Evolutionary conservation across 2,888 invertebrate species (phyloP).

Genomic region (Cenopis cana): DNA sequence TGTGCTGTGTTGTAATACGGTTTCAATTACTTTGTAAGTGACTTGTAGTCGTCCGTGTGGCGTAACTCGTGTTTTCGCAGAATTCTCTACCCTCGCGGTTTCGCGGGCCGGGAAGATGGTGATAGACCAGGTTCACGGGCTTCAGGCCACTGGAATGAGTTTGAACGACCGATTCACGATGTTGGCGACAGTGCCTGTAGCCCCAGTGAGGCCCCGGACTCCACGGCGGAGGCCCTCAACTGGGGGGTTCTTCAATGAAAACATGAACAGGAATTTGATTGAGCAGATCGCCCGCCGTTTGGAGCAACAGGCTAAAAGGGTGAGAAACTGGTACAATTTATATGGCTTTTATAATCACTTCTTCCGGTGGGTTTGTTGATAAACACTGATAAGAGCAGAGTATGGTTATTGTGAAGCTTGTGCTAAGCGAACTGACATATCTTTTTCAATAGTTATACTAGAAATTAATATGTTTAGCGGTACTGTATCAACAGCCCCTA

Average conservation of each 20-base stretch:
- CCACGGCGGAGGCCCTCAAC: conserved; percentile 46
- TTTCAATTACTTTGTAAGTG: conserved; percentile 6
- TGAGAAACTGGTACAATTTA: conserved; percentile 47
- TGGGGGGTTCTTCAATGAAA: conserved; percentile 52
- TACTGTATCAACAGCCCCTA: too few species aligned
- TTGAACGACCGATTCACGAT: conserved; percentile 70
- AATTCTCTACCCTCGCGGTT: conserved; percentile 19
- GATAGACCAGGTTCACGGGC: conserved; percentile 73
- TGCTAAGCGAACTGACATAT: conserved; percentile 8
- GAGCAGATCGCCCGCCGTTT: conserved; percentile 66
- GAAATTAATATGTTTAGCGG: too few species aligned
- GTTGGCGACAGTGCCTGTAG: conserved; percentile 55
- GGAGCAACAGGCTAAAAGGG: conserved; percentile 63
- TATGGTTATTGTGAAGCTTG: neutral
- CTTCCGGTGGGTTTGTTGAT: conserved; percentile 11
- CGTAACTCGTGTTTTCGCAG: conserved; percentile 28
- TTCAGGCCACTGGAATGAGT: conserved; percentile 75
- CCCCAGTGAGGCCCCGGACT: conserved; percentile 50
- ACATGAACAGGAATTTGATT: conserved; percentile 56
- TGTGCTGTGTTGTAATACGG: neutral
- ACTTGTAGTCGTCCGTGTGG: conserved; percentile 10
- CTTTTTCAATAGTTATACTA: neutral
- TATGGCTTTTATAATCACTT: neutral
- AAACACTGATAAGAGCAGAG: conserved; percentile 22
- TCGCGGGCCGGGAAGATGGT: conserved; percentile 58